Base-by-base conservation (phyloP, 2,797 vertebrate species). In the Clarias laeviceps region DNA sequence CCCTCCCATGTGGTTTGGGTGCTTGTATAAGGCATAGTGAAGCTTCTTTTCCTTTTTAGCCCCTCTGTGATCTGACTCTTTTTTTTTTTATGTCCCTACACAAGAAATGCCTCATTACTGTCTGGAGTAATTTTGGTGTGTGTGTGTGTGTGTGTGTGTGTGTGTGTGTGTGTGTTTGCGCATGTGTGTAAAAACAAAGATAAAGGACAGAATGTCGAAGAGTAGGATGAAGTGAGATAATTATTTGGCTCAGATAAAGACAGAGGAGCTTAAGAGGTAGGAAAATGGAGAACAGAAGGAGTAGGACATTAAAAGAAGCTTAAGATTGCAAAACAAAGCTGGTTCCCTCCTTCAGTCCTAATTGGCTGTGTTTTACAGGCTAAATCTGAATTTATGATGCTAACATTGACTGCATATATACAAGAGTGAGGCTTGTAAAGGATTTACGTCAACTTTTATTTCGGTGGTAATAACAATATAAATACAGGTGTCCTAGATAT, bases 191-290 rank as follows among this genome's bases (percentile, higher is more conserved):
- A 0, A 34, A 72, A 8, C 15, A 24, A 72, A 32, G 74, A 83
- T 82, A 18, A 79, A 59, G 54, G 40, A 83, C 22, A 37, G 37
- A 86, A 57, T 80, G 59, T n/a, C 2, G 34, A 45, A 83, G 11
- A 34, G 50, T 74, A 45, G 45, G 34, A 62, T 40, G 59, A 73
- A 73, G 74, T 72, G 56, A 80, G 66, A 86, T 73, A 45, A 83
- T 37, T 83, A 27, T 59, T 70, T 54, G 27, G 29, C 70, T 54
- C 12, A 40, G 27, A 34, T 73, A 74, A 29, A 80, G 40, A 65
- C 24, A 40, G 24, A 20, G 34, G 57, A 54, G 45, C 45, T 50
- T 50, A 50, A 50, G 45, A 50, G 45, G 45, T 50, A 50, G 45
- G 45, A 50, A 50, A 50, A 50, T 50, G 45, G 45, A 50, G 45